These are phyloP conservation scores for Zaprionus tsacasi DNA, from an alignment of 1,140 invertebrate genomes.

Conservation along the genomic window DNA sequence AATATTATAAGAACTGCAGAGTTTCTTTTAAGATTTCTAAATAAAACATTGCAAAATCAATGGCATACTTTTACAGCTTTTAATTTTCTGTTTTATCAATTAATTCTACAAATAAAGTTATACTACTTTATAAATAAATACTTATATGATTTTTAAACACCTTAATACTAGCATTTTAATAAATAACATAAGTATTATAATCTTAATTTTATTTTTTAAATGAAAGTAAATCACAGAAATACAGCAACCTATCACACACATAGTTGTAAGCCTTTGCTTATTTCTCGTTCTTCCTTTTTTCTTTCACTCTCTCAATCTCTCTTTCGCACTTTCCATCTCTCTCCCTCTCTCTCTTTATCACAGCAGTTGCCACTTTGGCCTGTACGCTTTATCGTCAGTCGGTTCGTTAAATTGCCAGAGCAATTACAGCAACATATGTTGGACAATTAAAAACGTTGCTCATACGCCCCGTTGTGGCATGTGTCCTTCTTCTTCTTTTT, in stretches of 20 bases:
- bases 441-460: slow-evolving; percentile 72
- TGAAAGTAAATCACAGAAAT: no score
- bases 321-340: neutral
- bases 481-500: slow-evolving; percentile 6
- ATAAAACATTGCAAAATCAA: no score
- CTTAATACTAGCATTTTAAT: no score
- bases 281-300: neutral
- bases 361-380: neutral
- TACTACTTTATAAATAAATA: no score
- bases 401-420: slow-evolving; percentile 53
- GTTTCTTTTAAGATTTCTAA: neutral
- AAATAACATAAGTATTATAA: no score
- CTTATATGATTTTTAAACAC: no score
- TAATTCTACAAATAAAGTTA: no score
- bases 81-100: no score
- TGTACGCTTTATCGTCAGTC: slow-evolving; percentile 1
- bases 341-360: neutral
- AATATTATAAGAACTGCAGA: neutral
- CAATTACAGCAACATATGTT: slow-evolving; percentile 74
- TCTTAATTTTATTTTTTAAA: no score
- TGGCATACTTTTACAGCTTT: no score
- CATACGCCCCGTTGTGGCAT: slow-evolving; percentile 69
- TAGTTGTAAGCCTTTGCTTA: no score
- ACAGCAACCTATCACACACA: no score
- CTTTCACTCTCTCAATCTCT: neutral